phyloP scores from a whole-genome alignment of 2,797 vertebrate genomes.

The Neomorphus geoffroyi region DNA sequence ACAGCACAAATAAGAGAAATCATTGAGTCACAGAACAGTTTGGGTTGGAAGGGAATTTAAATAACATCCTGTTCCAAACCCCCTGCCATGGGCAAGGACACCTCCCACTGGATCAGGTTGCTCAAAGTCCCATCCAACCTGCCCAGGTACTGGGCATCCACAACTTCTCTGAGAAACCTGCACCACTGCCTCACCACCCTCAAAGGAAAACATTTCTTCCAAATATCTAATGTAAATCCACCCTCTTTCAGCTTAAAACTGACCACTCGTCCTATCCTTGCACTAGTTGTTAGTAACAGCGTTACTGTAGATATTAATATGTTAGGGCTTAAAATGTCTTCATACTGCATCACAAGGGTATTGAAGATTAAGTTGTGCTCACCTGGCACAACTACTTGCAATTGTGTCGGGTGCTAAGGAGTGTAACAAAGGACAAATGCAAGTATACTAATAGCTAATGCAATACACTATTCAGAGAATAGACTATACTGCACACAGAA shows the following conservation, averaged over 20 bases:
- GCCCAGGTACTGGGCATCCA: too few relatives aligned
- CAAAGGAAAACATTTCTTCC: too few relatives aligned
- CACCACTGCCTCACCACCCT: too few relatives aligned
- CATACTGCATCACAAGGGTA: not conserved
- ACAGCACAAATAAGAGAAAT: not conserved
- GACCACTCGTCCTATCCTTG: too few relatives aligned
- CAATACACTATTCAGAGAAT: not conserved
- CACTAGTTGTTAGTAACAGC: conserved; percentile 1
- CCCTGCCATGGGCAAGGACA: too few relatives aligned
- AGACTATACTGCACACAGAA: not conserved
- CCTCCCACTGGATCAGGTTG: too few relatives aligned
- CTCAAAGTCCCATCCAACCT: too few relatives aligned
- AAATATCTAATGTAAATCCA: too few relatives aligned
- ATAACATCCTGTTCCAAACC: too few relatives aligned
- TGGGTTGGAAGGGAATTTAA: too few relatives aligned
- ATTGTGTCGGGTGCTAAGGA: not conserved
- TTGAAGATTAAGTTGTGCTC: not conserved
- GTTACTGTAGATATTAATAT: not conserved
- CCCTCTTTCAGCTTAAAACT: too few relatives aligned
- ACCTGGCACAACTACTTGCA: not conserved
- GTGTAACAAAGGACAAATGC: not conserved
- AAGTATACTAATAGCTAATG: not conserved
- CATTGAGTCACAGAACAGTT: not conserved
- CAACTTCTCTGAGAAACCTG: too few relatives aligned
- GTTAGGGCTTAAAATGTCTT: not conserved